Evolutionary conservation across 2,797 vertebrate genomes (phyloP).

Genomic region (Pagetopsis macropterus): DNA sequence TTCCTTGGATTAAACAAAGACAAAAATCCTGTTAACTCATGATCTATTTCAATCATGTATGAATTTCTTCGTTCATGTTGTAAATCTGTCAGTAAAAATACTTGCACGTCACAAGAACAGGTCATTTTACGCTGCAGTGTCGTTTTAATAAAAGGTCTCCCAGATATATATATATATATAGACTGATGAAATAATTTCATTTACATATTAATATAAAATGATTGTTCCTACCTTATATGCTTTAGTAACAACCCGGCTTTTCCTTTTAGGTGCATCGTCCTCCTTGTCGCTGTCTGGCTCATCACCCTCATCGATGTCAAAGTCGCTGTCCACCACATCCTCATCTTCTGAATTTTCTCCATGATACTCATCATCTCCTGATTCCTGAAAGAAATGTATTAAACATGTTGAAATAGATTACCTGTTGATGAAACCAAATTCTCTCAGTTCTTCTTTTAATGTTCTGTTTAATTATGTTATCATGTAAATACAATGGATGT

Average conservation of each 20-base stretch:
- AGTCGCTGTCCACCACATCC: slow-evolving; percentile 96
- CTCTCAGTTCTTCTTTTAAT: not conserved
- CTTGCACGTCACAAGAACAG: not conserved
- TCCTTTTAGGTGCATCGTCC: slow-evolving; percentile 90
- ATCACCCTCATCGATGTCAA: slow-evolving; percentile 96
- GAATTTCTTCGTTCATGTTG: not conserved
- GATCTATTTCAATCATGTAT: not conserved
- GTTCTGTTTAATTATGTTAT: not conserved
- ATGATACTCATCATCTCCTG: slow-evolving; percentile 94
- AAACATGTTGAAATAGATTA: not conserved
- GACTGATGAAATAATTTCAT: not conserved
- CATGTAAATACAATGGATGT: not conserved
- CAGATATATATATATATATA: not conserved
- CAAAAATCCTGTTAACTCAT: not conserved
- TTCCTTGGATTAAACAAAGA: slow-evolving; percentile 80
- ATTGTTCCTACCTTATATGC: slow-evolving; percentile 88
- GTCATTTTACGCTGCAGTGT: not conserved
- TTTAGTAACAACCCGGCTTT: slow-evolving; percentile 91
- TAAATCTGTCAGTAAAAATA: not conserved
- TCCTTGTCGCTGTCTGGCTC: slow-evolving; percentile 94
- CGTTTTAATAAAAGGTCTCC: not conserved
- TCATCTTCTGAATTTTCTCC: slow-evolving; percentile 95
- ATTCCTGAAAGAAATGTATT: slow-evolving; percentile 83
- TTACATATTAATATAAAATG: not conserved
- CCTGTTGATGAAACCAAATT: not conserved